These are phyloP conservation scores for Trichopria drosophilae DNA, from an alignment of 2,888 invertebrate genomes.

Conservation along the genomic window DNA sequence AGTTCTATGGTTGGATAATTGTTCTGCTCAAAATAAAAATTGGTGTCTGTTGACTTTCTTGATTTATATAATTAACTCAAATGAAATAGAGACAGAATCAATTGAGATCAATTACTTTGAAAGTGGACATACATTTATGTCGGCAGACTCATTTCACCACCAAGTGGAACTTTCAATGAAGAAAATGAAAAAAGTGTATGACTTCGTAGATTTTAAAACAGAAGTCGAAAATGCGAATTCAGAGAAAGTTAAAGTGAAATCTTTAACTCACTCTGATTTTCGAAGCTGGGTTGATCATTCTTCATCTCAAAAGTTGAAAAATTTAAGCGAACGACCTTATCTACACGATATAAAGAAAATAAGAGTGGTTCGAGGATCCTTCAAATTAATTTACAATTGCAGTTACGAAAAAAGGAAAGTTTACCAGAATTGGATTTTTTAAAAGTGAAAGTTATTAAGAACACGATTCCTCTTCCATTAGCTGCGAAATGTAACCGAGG, in stretches of 20 bases:
- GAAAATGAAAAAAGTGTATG: slow-evolving; percentile 12
- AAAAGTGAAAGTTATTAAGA: too few species aligned
- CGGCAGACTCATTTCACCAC: slow-evolving; percentile 21
- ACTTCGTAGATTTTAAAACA: slow-evolving; percentile 8
- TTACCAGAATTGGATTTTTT: slow-evolving; percentile 9
- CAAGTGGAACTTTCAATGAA: slow-evolving; percentile 24
- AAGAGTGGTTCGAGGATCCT: slow-evolving; percentile 16
- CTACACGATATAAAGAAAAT: slow-evolving; percentile 20
- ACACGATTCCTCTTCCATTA: too few species aligned
- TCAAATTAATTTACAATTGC: slow-evolving; percentile 11
- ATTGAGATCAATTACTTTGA: slow-evolving; percentile 11
- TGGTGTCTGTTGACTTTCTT: slow-evolving; percentile 13
- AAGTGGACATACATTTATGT: slow-evolving; percentile 23
- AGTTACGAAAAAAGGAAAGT: slow-evolving; percentile 6
- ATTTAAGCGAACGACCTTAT: slow-evolving; percentile 5
- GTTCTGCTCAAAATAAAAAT: slow-evolving; percentile 12
- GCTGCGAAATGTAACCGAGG: too few species aligned
- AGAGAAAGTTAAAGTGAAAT: slow-evolving; percentile 7
- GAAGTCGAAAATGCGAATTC: slow-evolving; percentile 10
- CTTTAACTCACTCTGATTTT: slow-evolving; percentile 6
- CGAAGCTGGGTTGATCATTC: slow-evolving; percentile 11
- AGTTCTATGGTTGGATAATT: slow-evolving; percentile 17
- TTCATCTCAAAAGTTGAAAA: slow-evolving; percentile 8
- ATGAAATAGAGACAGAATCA: slow-evolving; percentile 3
- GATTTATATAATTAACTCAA: slow-evolving; percentile 14